phyloP scores from a whole-genome alignment of 2,888 invertebrate species.

The Prostheceraeus crozeri region DNA sequence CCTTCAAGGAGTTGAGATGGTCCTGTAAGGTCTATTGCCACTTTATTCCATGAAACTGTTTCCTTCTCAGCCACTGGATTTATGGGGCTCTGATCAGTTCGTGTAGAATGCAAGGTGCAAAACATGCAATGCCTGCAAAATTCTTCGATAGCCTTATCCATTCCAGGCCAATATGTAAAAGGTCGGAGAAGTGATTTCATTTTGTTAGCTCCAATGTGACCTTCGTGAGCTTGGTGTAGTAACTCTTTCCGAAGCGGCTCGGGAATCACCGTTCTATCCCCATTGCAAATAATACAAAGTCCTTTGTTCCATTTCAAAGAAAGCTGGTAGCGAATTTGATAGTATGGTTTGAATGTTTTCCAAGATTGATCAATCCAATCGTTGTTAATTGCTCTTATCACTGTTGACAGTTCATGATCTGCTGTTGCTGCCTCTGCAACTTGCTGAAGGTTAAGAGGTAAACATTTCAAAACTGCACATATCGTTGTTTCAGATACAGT shows the following conservation, averaged over 20 bases:
- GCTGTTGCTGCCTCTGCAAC: conserved; percentile 1
- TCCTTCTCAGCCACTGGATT: neutral
- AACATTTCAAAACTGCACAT: conserved; percentile 14
- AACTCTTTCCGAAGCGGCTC: neutral
- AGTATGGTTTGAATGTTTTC: conserved; percentile 6
- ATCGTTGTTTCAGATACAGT: conserved; percentile 14
- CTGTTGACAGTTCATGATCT: conserved; percentile 1
- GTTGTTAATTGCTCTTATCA: conserved; percentile 21
- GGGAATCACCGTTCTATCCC: conserved; percentile 8
- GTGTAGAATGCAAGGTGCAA: neutral
- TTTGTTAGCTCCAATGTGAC: conserved; percentile 5
- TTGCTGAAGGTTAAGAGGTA: conserved; percentile 4
- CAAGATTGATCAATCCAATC: conserved; percentile 16
- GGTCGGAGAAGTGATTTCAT: neutral
- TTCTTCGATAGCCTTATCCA: neutral
- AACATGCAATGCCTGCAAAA: conserved; percentile 3
- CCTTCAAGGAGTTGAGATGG: neutral
- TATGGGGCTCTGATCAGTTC: conserved; percentile 14
- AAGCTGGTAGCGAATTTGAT: conserved; percentile 13
- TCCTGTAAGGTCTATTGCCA: conserved; percentile 6
- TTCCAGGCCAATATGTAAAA: conserved; percentile 7
- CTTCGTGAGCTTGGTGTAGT: neutral
- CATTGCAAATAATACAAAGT: neutral
- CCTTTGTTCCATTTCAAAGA: neutral
- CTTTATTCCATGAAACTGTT: neutral